Evolutionary conservation across 2,113 vertebrate species (phyloP).

Genomic region (Sterrhoptilus dennistouni): DNA sequence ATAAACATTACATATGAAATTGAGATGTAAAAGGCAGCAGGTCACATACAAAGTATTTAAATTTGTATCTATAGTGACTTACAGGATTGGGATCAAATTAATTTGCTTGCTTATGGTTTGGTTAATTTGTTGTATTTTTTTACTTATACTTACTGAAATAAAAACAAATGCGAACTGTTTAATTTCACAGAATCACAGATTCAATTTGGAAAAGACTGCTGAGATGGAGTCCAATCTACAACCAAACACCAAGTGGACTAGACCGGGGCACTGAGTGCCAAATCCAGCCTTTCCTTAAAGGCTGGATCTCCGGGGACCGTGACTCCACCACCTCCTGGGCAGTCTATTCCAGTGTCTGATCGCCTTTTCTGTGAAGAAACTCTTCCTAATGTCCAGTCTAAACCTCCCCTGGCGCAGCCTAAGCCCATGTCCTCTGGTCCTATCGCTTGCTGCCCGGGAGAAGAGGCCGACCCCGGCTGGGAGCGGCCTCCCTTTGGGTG

Average conservation of each 20-base stretch:
- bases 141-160: not conserved
- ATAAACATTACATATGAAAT: not conserved
- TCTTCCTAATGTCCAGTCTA: not conserved
- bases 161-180: not conserved
- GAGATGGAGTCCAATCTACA: not conserved
- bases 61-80: not conserved
- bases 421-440: not conserved
- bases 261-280: too few relatives aligned
- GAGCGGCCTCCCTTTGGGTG: accelerated
- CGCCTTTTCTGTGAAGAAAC: not conserved
- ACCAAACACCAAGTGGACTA: not conserved
- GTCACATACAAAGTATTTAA: not conserved
- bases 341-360: accelerated
- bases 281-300: not conserved
- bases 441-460: too few relatives aligned
- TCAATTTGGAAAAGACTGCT: not conserved
- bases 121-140: not conserved
- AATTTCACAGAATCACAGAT: not conserved
- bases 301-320: accelerated
- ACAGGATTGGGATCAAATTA: accelerated
- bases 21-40: not conserved
- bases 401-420: accelerated
- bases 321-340: not conserved
- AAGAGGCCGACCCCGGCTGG: not conserved
- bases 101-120: accelerated